Percentiles rank a stretch among this genome's conserved stretches.
These are phyloP conservation scores for Erpetoichthys calabaricus DNA, from an alignment of 2,797 vertebrate genomes.

Conservation along the genomic window DNA sequence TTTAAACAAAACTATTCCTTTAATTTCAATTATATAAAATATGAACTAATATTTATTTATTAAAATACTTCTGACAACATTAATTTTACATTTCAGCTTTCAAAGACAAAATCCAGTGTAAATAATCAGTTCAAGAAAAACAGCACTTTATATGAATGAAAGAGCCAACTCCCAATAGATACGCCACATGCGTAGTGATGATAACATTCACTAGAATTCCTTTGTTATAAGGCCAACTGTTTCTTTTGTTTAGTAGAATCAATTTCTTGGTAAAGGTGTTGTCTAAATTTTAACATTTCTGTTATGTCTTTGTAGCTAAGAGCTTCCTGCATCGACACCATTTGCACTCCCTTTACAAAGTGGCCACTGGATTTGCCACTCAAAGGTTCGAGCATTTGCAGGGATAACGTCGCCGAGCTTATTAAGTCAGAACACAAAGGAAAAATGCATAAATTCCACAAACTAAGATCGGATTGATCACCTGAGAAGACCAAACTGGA, in stretches of 20 bases:
- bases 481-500: constrained; percentile 58
- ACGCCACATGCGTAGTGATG: no score
- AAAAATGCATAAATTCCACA: constrained; percentile 79
- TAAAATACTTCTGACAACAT: no score
- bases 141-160: no score
- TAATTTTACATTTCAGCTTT: no score
- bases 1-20: no score
- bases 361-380: constrained; percentile 26
- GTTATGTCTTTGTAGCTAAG: constrained; percentile 62
- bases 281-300: constrained; percentile 73
- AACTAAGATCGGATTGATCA: constrained; percentile 30
- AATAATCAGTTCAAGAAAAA: no score
- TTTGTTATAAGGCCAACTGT: no score
- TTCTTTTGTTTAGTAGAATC: constrained; percentile 8
- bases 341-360: constrained; percentile 28
- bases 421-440: constrained; percentile 52
- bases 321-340: constrained; percentile 73
- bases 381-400: constrained; percentile 61
- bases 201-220: no score
- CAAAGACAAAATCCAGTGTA: no score
- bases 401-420: constrained; percentile 46
- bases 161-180: no score
- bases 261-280: constrained; percentile 58
- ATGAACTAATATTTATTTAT: no score
- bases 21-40: no score